Conservation (phyloP, 2,113 vertebrate genomes). For the Muntiacus muntjak region DNA sequence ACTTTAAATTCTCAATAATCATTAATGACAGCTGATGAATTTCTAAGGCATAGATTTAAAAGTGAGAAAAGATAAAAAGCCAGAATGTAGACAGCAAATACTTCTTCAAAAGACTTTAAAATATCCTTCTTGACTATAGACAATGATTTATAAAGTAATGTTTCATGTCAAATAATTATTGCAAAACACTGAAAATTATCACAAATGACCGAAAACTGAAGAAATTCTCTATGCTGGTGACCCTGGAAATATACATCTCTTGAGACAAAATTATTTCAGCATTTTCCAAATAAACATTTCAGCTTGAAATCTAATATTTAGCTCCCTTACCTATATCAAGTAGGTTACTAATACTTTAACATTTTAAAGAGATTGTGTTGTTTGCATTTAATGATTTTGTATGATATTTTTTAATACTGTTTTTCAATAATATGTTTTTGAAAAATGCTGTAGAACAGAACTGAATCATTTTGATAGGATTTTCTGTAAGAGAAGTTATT, state of each 20-base stretch:
- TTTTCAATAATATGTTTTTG: neutral
- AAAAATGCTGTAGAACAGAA: neutral
- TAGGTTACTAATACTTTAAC: neutral
- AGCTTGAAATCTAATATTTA: neutral
- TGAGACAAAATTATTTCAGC: neutral
- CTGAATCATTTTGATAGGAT: neutral
- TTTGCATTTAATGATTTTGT: neutral
- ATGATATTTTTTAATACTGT: neutral
- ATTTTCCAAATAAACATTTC: neutral
- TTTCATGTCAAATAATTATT: neutral
- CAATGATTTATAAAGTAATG: neutral
- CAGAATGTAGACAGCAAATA: neutral
- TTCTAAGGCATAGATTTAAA: neutral
- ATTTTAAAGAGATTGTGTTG: neutral
- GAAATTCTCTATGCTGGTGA: neutral
- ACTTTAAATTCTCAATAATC: neutral
- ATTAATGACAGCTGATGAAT: neutral
- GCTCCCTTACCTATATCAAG: neutral
- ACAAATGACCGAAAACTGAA: neutral
- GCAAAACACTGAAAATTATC: neutral
- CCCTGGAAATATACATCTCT: neutral
- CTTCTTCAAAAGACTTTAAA: neutral
- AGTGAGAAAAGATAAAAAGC: neutral
- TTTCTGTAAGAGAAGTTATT: slow-evolving; percentile 1
- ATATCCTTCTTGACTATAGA: neutral